Conservation (phyloP, 1,140 invertebrate species). For the Drosophila willistoni region DNA sequence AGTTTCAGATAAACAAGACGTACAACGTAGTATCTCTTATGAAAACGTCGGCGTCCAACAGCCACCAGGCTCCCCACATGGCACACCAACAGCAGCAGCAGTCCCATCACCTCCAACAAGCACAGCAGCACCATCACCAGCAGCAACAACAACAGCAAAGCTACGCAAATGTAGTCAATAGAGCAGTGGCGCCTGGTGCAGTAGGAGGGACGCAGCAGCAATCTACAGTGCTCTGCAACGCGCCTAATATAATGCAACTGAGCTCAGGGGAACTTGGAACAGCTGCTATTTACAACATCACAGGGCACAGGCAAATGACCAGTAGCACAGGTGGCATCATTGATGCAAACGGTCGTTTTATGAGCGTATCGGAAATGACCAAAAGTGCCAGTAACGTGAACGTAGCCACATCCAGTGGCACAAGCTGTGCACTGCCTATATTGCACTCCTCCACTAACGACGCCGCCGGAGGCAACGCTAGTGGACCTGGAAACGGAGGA, state of each 20-base stretch:
- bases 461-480: constrained; percentile 14
- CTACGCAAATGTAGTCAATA: constrained; percentile 58
- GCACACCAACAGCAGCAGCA: constrained; percentile 35
- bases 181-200: constrained; percentile 26
- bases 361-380: constrained; percentile 38
- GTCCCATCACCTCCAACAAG: constrained; percentile 36
- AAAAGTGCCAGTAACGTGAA: constrained; percentile 26
- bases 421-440: background rate
- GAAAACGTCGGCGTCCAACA: constrained; percentile 44
- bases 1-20: constrained; percentile 66
- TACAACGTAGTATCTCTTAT: constrained; percentile 63
- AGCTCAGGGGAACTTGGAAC: constrained; percentile 42
- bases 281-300: constrained; percentile 50
- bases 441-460: constrained; percentile 4
- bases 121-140: constrained; percentile 30
- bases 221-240: constrained; percentile 56
- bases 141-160: constrained; percentile 51
- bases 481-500: constrained; percentile 21
- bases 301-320: constrained; percentile 33
- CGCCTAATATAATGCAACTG: constrained; percentile 49
- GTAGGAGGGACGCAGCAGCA: constrained; percentile 35
- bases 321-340: constrained; percentile 26
- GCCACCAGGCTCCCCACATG: constrained; percentile 37
- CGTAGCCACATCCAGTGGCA: constrained; percentile 1
- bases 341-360: constrained; percentile 43